These are phyloP conservation scores for Coracopsis vasa DNA, from an alignment of 2,113 vertebrate species.

Conservation along the genomic window DNA sequence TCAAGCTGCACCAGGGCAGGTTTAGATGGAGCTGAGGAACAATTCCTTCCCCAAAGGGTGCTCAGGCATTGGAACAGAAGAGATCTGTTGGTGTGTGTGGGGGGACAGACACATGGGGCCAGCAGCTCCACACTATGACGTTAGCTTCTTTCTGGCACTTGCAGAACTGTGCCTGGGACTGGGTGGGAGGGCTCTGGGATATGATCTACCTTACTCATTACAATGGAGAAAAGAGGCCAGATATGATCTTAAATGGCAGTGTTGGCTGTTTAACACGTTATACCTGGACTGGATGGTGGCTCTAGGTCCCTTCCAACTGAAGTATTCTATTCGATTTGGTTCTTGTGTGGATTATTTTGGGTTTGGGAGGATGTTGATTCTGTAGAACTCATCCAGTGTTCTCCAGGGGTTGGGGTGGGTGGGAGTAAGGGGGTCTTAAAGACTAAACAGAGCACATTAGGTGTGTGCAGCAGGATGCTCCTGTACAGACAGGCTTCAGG, in stretches of 20 bases:
- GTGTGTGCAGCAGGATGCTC: not conserved
- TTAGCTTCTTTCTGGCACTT: not conserved
- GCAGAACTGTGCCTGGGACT: not conserved
- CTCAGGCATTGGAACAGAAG: too few relatives aligned
- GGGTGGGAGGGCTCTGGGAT: not conserved
- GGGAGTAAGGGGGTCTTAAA: too few relatives aligned
- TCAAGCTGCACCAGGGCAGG: too few relatives aligned
- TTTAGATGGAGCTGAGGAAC: too few relatives aligned
- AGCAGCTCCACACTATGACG: accelerated
- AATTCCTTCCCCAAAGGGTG: too few relatives aligned
- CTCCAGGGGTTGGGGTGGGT: not conserved
- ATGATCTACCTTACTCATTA: accelerated
- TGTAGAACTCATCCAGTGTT: not conserved
- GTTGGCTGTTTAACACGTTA: not conserved
- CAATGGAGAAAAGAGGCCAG: too few relatives aligned
- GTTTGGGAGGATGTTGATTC: not conserved
- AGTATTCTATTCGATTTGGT: not conserved
- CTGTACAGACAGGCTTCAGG: not conserved
- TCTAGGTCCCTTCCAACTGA: not conserved
- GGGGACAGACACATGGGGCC: too few relatives aligned
- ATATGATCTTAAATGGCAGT: not conserved
- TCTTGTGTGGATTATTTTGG: not conserved
- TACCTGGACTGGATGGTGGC: not conserved
- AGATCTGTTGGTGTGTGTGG: too few relatives aligned
- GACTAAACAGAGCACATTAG: accelerated